phyloP scores from a whole-genome alignment of 1,140 invertebrate species.

The Gerris buenoi region DNA sequence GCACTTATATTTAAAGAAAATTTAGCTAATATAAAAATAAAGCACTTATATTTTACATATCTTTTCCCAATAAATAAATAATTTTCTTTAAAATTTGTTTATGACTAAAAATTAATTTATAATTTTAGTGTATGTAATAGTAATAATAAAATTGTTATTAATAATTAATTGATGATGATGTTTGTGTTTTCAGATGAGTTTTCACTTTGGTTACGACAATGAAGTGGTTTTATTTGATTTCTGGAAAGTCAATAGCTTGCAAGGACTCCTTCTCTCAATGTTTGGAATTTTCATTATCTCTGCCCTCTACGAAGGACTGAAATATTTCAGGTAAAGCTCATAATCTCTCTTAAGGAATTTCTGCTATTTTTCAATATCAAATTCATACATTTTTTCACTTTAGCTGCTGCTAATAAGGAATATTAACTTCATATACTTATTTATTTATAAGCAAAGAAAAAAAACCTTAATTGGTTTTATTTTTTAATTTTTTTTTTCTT shows the following conservation, averaged over 20 bases:
- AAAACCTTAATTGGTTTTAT: slow-evolving; percentile 7
- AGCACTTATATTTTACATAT: too few species aligned
- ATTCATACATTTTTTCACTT: not conserved
- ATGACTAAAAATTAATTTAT: not conserved
- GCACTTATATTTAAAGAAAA: too few species aligned
- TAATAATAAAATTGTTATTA: not conserved
- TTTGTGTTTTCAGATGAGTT: slow-evolving; percentile 42
- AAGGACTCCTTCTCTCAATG: slow-evolving; percentile 64
- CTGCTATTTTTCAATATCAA: not conserved
- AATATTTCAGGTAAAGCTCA: slow-evolving; percentile 52
- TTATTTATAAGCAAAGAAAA: not conserved
- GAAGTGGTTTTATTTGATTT: slow-evolving; percentile 61
- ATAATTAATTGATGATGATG: not conserved
- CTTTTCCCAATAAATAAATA: not conserved
- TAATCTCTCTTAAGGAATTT: not conserved
- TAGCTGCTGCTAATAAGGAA: not conserved
- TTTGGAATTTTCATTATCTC: slow-evolving; percentile 73
- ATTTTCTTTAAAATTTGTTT: not conserved
- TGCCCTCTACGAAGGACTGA: slow-evolving; percentile 76
- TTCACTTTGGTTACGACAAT: slow-evolving; percentile 52
- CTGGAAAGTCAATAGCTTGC: slow-evolving; percentile 56
- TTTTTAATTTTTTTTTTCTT: too few species aligned
- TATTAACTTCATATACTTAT: not conserved
- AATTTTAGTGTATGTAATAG: not conserved
- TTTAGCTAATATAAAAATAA: too few species aligned